These are phyloP conservation scores for Drosophila guanche DNA, from an alignment of 1,140 invertebrate species.

Conservation along the genomic window DNA sequence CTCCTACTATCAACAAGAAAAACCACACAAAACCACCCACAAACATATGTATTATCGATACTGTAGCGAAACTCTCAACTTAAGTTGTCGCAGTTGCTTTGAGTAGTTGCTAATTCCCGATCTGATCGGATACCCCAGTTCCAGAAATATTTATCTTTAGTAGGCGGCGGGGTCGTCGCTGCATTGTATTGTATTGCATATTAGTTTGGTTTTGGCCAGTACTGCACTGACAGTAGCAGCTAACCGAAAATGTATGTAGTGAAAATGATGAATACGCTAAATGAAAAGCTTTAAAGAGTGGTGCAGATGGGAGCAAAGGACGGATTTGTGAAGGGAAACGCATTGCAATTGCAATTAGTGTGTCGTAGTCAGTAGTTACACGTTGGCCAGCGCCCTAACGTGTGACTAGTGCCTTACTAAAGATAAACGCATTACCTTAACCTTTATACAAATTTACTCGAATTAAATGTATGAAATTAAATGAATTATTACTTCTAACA, in stretches of 20 bases:
- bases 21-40: neutral
- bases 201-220: neutral
- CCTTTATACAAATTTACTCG: conserved; percentile 79
- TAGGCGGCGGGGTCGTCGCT: conserved; percentile 47
- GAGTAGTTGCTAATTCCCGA: conserved; percentile 40
- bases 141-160: conserved; percentile 66
- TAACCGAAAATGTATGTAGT: conserved; percentile 21
- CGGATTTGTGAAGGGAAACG: conserved; percentile 21
- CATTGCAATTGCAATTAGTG: conserved; percentile 43
- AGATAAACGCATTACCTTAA: conserved; percentile 83
- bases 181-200: conserved; percentile 42
- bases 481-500: conserved; percentile 8
- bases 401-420: conserved; percentile 84
- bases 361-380: conserved; percentile 83
- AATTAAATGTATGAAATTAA: conserved; percentile 42
- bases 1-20: conserved; percentile 38
- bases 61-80: conserved; percentile 19
- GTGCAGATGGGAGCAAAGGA: conserved; percentile 35
- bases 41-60: conserved; percentile 34
- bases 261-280: conserved; percentile 61
- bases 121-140: conserved; percentile 16
- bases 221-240: too few species aligned
- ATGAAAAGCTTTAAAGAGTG: conserved; percentile 73
- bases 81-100: conserved; percentile 44
- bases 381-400: conserved; percentile 63